Conservation (phyloP, 2,797 vertebrate species). For the Poecilia gillii region DNA sequence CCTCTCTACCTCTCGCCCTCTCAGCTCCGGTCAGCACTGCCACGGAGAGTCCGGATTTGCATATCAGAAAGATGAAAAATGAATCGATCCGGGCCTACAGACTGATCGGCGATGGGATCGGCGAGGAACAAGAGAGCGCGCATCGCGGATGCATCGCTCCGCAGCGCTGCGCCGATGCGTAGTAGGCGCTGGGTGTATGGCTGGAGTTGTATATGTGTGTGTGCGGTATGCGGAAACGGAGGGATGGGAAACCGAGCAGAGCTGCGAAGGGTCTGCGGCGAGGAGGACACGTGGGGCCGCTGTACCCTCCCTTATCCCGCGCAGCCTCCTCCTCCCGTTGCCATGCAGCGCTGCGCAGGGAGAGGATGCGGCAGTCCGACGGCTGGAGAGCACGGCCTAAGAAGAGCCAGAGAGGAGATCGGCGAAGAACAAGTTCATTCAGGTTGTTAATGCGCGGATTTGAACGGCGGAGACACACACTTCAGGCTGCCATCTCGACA, state of each 20-base stretch:
- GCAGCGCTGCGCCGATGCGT: conserved; percentile 50
- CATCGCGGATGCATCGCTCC: conserved; percentile 53
- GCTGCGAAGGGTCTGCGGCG: conserved; percentile 64
- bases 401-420: not conserved
- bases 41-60: conserved; percentile 40
- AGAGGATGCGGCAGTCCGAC: conserved; percentile 59
- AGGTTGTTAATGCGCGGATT: not conserved
- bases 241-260: conserved; percentile 53
- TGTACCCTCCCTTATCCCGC: conserved; percentile 73
- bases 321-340: conserved; percentile 73
- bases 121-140: conserved; percentile 44
- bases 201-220: conserved; percentile 18
- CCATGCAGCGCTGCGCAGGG: conserved; percentile 70
- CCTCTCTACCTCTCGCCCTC: conserved; percentile 31
- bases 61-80: conserved; percentile 44
- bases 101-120: conserved; percentile 37
- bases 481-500: not conserved
- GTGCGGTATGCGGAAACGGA: conserved; percentile 69
- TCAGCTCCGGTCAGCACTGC: conserved; percentile 41
- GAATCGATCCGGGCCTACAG: conserved; percentile 49
- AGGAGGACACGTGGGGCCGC: conserved; percentile 72
- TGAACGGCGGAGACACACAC: not conserved
- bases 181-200: conserved; percentile 24
- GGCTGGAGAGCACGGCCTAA: conserved; percentile 6
- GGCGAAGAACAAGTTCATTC: not conserved